phyloP scores from a whole-genome alignment of 2,888 invertebrate species.

The Parnassius mnemosyne region DNA sequence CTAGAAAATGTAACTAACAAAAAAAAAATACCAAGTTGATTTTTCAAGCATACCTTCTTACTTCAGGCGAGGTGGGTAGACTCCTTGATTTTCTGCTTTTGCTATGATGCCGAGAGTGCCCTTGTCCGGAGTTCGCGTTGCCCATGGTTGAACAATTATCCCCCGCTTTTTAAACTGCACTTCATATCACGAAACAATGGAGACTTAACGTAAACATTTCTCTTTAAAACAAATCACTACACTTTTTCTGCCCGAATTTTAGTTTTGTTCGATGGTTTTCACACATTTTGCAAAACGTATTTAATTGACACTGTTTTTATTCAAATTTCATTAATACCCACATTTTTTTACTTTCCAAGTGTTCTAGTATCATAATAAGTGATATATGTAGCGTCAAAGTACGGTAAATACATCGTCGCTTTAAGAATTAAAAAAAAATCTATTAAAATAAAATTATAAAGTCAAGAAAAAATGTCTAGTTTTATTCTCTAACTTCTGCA shows the following conservation, averaged over 20 bases:
- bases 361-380: background rate
- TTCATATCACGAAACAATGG: constrained; percentile 28
- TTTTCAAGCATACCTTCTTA: constrained; percentile 80
- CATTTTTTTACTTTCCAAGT: background rate
- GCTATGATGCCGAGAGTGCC: constrained; percentile 62
- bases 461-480: too few relatives aligned
- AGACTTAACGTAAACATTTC: constrained; percentile 30
- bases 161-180: constrained; percentile 30
- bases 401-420: too few relatives aligned
- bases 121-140: constrained; percentile 68
- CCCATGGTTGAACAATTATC: constrained; percentile 55
- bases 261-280: background rate
- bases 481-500: too few relatives aligned
- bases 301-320: background rate
- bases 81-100: constrained; percentile 84
- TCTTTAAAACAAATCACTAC: constrained; percentile 26
- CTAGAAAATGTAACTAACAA: background rate
- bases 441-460: too few relatives aligned
- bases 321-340: background rate
- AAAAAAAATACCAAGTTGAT: background rate
- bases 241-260: constrained; percentile 7
- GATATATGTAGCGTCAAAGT: too few relatives aligned
- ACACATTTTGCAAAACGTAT: constrained; percentile 14
- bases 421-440: too few relatives aligned
- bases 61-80: constrained; percentile 89